Percentiles rank a stretch among this genome's conserved stretches.
Conservation (phyloP, 2,888 invertebrate genomes). For the Himalopsyche anomala region DNA sequence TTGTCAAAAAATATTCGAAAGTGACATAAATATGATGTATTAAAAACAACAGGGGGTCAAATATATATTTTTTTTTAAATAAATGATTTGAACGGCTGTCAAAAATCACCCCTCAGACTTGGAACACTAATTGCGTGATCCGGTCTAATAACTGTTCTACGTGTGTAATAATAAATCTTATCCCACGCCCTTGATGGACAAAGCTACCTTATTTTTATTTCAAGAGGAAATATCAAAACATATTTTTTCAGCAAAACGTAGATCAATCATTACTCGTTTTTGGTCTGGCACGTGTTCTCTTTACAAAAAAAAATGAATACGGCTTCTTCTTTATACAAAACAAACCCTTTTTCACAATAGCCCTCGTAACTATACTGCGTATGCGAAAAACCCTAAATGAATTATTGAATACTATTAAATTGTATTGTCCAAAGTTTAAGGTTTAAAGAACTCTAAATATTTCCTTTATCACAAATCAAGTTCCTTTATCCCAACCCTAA, state of each 20-base stretch:
- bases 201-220: background rate
- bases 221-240: background rate
- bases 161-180: background rate
- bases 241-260: background rate
- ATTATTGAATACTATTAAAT: too few species aligned
- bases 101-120: background rate
- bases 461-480: too few species aligned
- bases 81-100: background rate
- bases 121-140: background rate
- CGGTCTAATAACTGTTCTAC: background rate
- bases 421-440: too few species aligned
- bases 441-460: too few species aligned
- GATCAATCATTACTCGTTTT: too few species aligned
- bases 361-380: too few species aligned
- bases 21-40: background rate
- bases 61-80: background rate
- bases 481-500: too few species aligned
- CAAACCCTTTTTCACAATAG: too few species aligned
- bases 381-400: too few species aligned
- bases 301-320: too few species aligned
- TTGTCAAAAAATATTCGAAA: background rate
- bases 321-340: too few species aligned
- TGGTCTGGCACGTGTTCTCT: too few species aligned
- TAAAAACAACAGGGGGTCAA: background rate
- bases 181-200: background rate